Conservation (phyloP, 2,797 vertebrate genomes). For the Mycteria americana region DNA sequence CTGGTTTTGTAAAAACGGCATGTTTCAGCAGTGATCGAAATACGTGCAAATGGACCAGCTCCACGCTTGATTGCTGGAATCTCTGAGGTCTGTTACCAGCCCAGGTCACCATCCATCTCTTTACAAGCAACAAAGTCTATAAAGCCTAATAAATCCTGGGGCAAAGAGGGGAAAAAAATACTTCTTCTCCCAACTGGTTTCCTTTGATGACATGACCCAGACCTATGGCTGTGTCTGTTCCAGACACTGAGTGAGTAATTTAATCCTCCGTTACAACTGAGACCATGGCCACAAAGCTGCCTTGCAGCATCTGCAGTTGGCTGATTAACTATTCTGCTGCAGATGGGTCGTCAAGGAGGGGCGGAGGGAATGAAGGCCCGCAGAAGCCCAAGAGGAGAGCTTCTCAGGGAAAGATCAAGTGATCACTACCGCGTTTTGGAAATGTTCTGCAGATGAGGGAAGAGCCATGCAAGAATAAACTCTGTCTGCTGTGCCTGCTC, state of each 20-base stretch:
- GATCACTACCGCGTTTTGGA: accelerated
- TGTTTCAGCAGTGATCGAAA: not conserved
- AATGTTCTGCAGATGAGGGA: not conserved
- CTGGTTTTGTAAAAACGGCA: not conserved
- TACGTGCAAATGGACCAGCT: not conserved
- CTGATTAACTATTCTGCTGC: not conserved
- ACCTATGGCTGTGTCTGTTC: not conserved
- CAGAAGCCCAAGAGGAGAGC: not conserved
- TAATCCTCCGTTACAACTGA: not conserved
- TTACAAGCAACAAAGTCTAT: not conserved
- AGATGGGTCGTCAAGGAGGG: not conserved
- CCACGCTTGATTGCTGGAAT: not conserved
- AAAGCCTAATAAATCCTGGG: not conserved
- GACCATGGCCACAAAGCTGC: not conserved
- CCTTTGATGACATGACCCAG: not conserved
- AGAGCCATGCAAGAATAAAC: not conserved
- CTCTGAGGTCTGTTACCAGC: not conserved
- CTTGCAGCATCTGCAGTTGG: not conserved
- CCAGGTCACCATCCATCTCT: not conserved
- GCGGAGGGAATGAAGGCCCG: not conserved
- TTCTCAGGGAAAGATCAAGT: not conserved
- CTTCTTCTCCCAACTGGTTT: not conserved
- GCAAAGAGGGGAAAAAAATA: not conserved
- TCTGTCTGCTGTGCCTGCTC: not conserved
- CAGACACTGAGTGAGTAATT: not conserved